Evolutionary conservation across 2,797 vertebrate genomes (phyloP).

Genomic region (Otolemur crassicaudatus): DNA sequence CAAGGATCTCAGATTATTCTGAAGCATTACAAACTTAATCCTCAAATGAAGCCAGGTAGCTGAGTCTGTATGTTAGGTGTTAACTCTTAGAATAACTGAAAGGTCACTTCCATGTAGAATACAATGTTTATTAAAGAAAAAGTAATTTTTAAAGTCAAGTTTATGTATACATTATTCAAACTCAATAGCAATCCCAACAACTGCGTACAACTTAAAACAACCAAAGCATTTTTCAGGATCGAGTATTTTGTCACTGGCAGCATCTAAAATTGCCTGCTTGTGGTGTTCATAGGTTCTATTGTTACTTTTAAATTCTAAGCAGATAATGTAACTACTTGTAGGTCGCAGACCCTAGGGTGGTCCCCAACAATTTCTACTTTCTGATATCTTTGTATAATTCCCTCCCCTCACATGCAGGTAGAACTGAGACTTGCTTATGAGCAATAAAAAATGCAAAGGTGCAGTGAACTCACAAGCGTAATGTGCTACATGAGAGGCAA

Average conservation of each 20-base stretch:
- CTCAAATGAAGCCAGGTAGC: not conserved
- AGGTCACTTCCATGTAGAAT: not conserved
- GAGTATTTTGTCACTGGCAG: slow-evolving; percentile 29
- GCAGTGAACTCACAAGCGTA: too few relatives aligned
- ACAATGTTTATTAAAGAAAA: not conserved
- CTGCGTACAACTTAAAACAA: not conserved
- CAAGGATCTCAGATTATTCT: not conserved
- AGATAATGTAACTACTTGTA: not conserved
- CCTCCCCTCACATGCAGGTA: not conserved
- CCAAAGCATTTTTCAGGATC: not conserved
- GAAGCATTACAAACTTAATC: not conserved
- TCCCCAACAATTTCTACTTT: not conserved
- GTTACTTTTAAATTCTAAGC: slow-evolving; percentile 30
- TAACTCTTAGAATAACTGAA: not conserved
- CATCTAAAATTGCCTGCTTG: not conserved
- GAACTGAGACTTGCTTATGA: not conserved
- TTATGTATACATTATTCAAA: not conserved
- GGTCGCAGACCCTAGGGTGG: not conserved
- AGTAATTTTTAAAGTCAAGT: not conserved
- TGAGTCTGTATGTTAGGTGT: not conserved
- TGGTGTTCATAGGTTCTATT: slow-evolving; percentile 12
- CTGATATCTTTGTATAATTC: not conserved
- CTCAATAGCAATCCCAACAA: not conserved
- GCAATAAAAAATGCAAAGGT: not conserved
- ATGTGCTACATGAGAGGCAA: too few relatives aligned